Evolutionary conservation across 1,140 invertebrate genomes (phyloP).

Genomic region (Drosophila arawakana): DNA sequence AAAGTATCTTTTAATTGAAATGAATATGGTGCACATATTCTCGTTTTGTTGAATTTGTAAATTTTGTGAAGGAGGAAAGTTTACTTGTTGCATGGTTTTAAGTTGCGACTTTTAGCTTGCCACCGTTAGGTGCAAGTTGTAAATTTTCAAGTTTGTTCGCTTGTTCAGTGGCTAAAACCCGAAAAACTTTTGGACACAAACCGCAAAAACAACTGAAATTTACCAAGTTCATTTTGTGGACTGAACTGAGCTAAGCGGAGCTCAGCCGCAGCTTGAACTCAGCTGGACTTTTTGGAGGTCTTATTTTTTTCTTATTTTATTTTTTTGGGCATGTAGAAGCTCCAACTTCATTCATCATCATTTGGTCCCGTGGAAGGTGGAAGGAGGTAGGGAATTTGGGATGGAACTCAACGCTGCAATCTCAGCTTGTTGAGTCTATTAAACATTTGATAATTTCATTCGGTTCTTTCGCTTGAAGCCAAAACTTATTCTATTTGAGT

Average conservation of each 20-base stretch:
- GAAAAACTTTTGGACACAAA: conserved; percentile 33
- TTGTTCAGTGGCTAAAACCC: conserved; percentile 3
- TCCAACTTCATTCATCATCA: conserved; percentile 61
- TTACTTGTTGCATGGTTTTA: conserved; percentile 43
- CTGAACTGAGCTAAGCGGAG: conserved; percentile 38
- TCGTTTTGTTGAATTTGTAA: neutral
- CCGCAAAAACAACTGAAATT: conserved; percentile 39
- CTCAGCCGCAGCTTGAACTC: conserved; percentile 48
- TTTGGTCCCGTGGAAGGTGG: conserved; percentile 24
- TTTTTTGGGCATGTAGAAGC: conserved; percentile 13
- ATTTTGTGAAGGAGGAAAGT: conserved; percentile 7
- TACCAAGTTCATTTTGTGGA: conserved; percentile 48
- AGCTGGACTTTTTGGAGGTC: conserved; percentile 31
- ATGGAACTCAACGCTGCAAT: neutral
- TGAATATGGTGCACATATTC: conserved; percentile 30
- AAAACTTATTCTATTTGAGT: conserved; percentile 75
- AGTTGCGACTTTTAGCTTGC: conserved; percentile 33
- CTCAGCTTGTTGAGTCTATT: conserved; percentile 63
- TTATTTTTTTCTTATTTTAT: neutral
- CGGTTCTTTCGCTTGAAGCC: conserved; percentile 28
- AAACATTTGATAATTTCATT: conserved; percentile 82
- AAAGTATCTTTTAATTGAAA: conserved; percentile 51
- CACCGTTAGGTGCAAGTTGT: conserved; percentile 39
- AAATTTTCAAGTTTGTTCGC: conserved; percentile 45
- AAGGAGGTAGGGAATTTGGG: neutral